Conservation (phyloP, 2,113 vertebrate species). For the Okapia johnstoni region DNA sequence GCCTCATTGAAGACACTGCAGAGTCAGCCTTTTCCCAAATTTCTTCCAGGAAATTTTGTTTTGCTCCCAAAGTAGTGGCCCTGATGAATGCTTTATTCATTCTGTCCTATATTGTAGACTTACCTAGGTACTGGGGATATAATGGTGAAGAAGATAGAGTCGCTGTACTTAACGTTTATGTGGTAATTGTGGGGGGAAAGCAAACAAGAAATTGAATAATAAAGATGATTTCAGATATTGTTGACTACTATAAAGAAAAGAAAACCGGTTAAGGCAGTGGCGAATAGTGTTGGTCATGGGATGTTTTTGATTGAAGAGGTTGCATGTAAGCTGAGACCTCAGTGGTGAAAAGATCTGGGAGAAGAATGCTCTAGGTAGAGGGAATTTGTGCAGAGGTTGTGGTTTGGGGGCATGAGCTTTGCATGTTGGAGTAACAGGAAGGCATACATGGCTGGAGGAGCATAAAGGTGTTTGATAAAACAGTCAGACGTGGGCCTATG, state of each 20-base stretch:
- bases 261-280: not conserved
- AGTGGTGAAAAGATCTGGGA: not conserved
- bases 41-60: not conserved
- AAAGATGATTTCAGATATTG: not conserved
- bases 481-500: not conserved
- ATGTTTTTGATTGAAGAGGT: not conserved
- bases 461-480: not conserved
- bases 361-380: not conserved
- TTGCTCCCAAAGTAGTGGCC: not conserved
- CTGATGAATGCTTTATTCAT: not conserved
- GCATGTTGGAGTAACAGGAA: not conserved
- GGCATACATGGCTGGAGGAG: not conserved
- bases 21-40: not conserved
- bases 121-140: not conserved
- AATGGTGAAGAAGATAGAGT: not conserved
- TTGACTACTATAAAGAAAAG: not conserved
- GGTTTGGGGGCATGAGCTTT: not conserved
- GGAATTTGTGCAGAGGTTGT: not conserved
- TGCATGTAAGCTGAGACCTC: not conserved
- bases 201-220: not conserved
- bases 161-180: not conserved
- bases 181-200: not conserved
- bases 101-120: not conserved
- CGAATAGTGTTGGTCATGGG: not conserved
- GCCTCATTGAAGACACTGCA: not conserved